Evolutionary conservation across 2,797 vertebrate species (phyloP), one percentile per base, ranked within the genome.

Genomic region (Scarus forsteni): DNA sequence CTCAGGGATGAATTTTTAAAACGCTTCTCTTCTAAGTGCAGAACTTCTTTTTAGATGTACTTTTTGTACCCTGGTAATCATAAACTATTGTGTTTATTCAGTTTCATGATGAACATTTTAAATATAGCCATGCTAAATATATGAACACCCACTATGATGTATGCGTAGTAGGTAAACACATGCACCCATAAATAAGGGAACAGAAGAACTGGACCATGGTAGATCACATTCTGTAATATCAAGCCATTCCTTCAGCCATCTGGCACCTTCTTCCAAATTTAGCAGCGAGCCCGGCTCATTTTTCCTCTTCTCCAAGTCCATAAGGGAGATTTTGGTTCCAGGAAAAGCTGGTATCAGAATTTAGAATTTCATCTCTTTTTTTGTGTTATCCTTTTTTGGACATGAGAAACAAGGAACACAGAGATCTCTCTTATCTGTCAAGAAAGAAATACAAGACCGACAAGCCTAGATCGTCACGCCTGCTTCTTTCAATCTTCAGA

Each of bases 221-320:
- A 50, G 67, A 80, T 70, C 66, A 74, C 74, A 80, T 64, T 56
- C 53, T 68, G 70, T 70, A 65, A 67, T 80, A 75, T 75, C 70
- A 80, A 88, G 65, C 78, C 59, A 59, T 78, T 87, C 60, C 58
- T 74, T 36, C 66, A 74, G 80, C 90, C 91, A 92, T 92, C 89
- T 92, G 91, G 79, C 80, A 60, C 6, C 1, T 27, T 52, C 65
- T 53, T 85, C 84, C 88, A 91, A 86, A 90, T 91, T 88, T 88
- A 91, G 87, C 88, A 66, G 72, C 73, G 51, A 78, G 81, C 83
- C 77, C 65, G 43, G 78, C 75, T 88, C 66, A 56, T 83, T 77
- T 70, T 77, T 71, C 69, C 66, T 80, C 57, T 56, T 63, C 36
- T 79, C 85, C 81, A 83, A 82, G 69, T 66, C 80, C 84, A 84